These are phyloP conservation scores for Lampris incognitus DNA, from an alignment of 2,113 vertebrate genomes.

Conservation along the genomic window DNA sequence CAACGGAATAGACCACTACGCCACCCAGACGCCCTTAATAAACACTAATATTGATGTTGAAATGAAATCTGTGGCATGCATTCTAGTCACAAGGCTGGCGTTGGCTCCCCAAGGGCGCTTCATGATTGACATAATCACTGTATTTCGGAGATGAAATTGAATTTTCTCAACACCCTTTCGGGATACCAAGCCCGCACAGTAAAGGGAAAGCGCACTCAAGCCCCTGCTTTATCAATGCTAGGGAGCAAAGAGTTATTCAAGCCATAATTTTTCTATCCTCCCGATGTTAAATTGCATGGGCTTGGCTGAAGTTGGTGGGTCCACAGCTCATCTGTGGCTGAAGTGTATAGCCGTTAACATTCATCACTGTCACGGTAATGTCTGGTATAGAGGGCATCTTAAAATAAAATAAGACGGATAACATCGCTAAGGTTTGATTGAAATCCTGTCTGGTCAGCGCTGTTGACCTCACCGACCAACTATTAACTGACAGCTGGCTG, in stretches of 20 bases:
- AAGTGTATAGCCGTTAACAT: slow-evolving; percentile 34
- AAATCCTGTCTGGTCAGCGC: slow-evolving; percentile 60
- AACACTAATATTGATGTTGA: no score
- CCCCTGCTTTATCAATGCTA: slow-evolving; percentile 38
- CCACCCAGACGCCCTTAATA: no score
- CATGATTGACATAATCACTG: slow-evolving; percentile 4
- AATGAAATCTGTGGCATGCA: background rate
- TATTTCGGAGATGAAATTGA: slow-evolving; percentile 22
- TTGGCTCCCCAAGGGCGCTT: slow-evolving; percentile 2
- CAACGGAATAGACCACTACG: no score
- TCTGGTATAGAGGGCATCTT: slow-evolving; percentile 43
- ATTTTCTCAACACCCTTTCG: slow-evolving; percentile 4
- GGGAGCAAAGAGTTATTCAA: slow-evolving; percentile 47
- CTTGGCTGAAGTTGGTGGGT: slow-evolving; percentile 2
- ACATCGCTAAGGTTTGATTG: slow-evolving; percentile 51
- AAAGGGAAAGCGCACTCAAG: slow-evolving; percentile 32
- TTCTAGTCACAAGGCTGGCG: slow-evolving; percentile 2
- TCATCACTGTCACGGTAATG: slow-evolving; percentile 40
- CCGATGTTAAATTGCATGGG: background rate
- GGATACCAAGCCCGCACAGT: slow-evolving; percentile 61
- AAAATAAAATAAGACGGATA: slow-evolving; percentile 67
- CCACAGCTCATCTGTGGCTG: slow-evolving; percentile 35
- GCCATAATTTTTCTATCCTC: slow-evolving; percentile 37
- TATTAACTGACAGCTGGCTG: slow-evolving; percentile 59
- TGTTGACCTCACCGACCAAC: slow-evolving; percentile 75